Conservation (phyloP, 2,113 vertebrate genomes). For the Nothocercus julius region DNA sequence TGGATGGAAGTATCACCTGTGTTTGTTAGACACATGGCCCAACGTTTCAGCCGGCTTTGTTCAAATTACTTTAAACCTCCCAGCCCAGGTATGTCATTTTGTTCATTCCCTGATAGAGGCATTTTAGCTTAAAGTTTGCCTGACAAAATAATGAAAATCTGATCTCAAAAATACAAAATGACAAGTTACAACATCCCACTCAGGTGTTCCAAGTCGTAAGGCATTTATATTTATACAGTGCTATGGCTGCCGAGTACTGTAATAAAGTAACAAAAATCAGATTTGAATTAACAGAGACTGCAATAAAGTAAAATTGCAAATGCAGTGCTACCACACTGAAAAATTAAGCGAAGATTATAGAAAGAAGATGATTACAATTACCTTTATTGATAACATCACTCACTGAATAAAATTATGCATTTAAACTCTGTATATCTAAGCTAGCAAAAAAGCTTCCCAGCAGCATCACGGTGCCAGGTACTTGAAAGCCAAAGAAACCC, state of each 20-base stretch:
- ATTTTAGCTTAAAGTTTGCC: conserved; percentile 11
- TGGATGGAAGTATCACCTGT: not conserved
- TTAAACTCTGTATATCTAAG: not conserved
- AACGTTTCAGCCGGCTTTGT: not conserved
- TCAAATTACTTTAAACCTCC: not conserved
- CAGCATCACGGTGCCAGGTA: not conserved
- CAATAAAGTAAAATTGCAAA: not conserved
- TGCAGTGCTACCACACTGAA: not conserved
- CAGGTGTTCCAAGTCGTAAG: not conserved
- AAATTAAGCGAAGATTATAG: not conserved
- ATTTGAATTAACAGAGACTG: conserved; percentile 10
- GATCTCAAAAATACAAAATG: conserved; percentile 9
- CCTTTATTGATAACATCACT: not conserved
- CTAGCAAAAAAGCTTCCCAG: not conserved
- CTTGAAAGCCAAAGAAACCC: not conserved
- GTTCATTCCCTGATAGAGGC: not conserved
- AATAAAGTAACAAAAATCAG: not conserved
- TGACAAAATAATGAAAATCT: conserved; percentile 11
- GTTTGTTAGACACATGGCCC: not conserved
- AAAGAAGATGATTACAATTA: not conserved
- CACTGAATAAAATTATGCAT: not conserved
- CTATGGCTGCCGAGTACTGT: not conserved
- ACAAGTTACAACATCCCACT: not conserved
- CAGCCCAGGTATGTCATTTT: not conserved
- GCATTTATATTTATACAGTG: not conserved